Evolutionary conservation across 2,113 vertebrate species (phyloP), one percentile per base, ranked within the genome.

Genomic region (Vireo altiloquus): DNA sequence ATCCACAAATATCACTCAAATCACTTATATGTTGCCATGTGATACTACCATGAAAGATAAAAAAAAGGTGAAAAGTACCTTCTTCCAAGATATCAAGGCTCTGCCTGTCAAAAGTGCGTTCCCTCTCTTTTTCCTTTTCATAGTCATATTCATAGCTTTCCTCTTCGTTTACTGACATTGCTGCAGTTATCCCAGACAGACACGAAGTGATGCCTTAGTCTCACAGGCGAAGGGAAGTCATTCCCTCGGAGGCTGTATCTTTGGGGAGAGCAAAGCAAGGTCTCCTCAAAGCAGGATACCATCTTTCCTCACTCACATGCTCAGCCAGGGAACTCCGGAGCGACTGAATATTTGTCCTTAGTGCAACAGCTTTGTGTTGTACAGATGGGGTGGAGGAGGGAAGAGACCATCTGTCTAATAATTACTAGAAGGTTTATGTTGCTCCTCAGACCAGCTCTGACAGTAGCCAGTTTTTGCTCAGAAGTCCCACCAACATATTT

Each of bases 151-250:
- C 98, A 95, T 97, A 98, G 91, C 77, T 97, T 95, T 98, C 98
- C 50, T 98, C 98, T 72, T 96, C 85, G 10, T 91, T 91, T 88
- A 63, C 77, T 24, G 98, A 98, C 98, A 99, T 99, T 80, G 94
- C 97, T 53, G 63, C 93, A 87, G 79, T 75, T 57, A 70, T 87
- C 87, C 97, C 97, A 87, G 66, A 59, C 4, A n/a, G 56, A 77
- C 66, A 72, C 47, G 0, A 46, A 64, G 70, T 3, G 68, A 89
- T 19, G 69, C 68, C 75, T 90, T 42, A 75, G 78, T 71, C 54
- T 93, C 81, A 37, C 46, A 52, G 89, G 91, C 24, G 61, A 80
- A 28, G 42, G 90, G 80, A 88, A 90, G 27, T 70, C 61, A 56
- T 95, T 95, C 74, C 85, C 87, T 94, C 2, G 25, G 42, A 87